Evolutionary conservation across 2,888 invertebrate genomes (phyloP), one percentile per base, ranked within the genome.

Genomic region (Apodemia duryi): DNA sequence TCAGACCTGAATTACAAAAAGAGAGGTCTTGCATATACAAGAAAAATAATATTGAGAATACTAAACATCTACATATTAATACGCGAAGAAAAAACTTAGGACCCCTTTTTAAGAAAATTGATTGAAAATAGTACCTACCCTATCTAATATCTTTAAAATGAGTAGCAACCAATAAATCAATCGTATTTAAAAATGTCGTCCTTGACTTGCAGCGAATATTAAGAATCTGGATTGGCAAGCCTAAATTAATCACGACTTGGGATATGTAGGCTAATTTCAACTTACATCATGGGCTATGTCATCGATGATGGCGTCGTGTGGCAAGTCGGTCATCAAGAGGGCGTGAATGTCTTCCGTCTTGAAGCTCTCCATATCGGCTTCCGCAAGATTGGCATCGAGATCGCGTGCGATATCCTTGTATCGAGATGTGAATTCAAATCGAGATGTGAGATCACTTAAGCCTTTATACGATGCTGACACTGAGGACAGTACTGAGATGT

Each of bases 281-380:
- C 92, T 92, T 71, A 92, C 92, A 82, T 92, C 91, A 78, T 91
- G 90, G 71, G 88, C 84, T 77, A 89, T 84, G 72, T 90, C 88
- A 76, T 90, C 88, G 67, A 77, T 83, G 74, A 94, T 93, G 93
- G 86, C 77, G 82, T 90, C 95, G 74, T 95, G 95, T 66, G 96
- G 96, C 79, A 96, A 90, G 80, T 95, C 95, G 72, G 91, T 91
- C 91, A 91, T 88, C 70, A 98, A 94, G 77, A 97, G 92, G 72
- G 96, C 96, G 81, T 97, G 97, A 75, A 98, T 98, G 80, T 98
- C 98, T 87, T 97, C 96, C 32, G 97, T 96, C 73, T 96, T 94
- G 88, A 98, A 98, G 84, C 97, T 97, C 86, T 98, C 98, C 96
- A 98, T 98, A 87, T 98, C 98, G 66, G 97, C 97, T 88, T 98